phyloP scores from a whole-genome alignment of 2,113 vertebrate genomes.

The Andinoacara biseriatus region DNA sequence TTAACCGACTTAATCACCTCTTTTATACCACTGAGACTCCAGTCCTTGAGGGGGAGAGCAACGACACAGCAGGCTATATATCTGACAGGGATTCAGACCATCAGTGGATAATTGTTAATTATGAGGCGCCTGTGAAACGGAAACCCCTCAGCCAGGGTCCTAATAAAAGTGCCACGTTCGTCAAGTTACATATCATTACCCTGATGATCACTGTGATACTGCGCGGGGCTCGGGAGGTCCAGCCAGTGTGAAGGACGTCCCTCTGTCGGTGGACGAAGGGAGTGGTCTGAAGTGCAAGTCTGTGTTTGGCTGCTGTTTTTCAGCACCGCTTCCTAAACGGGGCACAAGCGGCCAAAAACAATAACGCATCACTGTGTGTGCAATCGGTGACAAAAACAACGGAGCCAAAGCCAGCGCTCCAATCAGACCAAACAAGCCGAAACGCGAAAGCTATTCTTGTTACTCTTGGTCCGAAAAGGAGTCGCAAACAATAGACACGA shows the following conservation, averaged over 20 bases:
- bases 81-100: background rate
- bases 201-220: slow-evolving; percentile 3
- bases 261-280: slow-evolving; percentile 56
- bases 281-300: slow-evolving; percentile 51
- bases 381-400: slow-evolving; percentile 26
- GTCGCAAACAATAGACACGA: slow-evolving; percentile 31
- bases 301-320: slow-evolving; percentile 47
- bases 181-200: slow-evolving; percentile 11
- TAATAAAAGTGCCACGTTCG: background rate
- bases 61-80: background rate
- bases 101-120: slow-evolving; percentile 6
- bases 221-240: slow-evolving; percentile 1
- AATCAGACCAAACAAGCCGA: background rate
- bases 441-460: background rate
- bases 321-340: slow-evolving; percentile 41
- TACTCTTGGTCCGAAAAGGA: background rate
- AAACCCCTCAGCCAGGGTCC: background rate
- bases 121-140: slow-evolving; percentile 4
- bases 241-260: slow-evolving; percentile 42
- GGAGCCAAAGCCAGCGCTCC: background rate
- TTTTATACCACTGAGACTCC: background rate
- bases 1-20: background rate
- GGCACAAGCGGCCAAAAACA: slow-evolving; percentile 26
- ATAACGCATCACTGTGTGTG: background rate
- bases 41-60: background rate